phyloP scores from a whole-genome alignment of 2,113 vertebrate species.

The Cebus imitator region DNA sequence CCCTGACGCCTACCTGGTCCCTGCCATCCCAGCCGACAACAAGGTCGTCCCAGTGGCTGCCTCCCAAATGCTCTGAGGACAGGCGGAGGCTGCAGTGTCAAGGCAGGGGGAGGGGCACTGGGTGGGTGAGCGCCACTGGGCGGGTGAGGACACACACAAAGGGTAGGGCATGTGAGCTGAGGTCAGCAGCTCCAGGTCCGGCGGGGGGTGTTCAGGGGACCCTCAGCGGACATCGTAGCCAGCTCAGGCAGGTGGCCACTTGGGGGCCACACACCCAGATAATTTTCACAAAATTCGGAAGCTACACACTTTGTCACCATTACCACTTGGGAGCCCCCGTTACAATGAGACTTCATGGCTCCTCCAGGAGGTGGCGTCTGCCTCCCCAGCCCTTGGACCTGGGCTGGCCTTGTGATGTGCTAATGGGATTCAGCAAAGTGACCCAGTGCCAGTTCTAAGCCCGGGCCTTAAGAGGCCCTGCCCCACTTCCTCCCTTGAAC shows the following conservation, averaged over 20 bases:
- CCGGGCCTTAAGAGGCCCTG: background rate
- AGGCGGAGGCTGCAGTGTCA: slow-evolving; percentile 78
- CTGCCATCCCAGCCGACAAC: slow-evolving; percentile 83
- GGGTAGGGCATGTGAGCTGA: rapidly evolving
- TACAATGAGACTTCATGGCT: background rate
- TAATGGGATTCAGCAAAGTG: background rate
- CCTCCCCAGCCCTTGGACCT: background rate
- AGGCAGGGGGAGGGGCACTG: slow-evolving; percentile 76
- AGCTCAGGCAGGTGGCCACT: background rate
- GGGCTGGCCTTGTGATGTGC: background rate
- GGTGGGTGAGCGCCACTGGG: slow-evolving; percentile 83
- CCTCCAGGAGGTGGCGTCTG: background rate
- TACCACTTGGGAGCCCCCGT: background rate
- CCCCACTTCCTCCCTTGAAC: rapidly evolving
- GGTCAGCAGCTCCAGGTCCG: rapidly evolving
- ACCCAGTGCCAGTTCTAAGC: background rate
- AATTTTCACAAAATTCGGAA: background rate
- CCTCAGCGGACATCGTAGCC: background rate
- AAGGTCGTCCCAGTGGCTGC: slow-evolving; percentile 76
- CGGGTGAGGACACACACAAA: background rate
- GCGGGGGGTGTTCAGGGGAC: background rate
- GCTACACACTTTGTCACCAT: background rate
- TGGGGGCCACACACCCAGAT: rapidly evolving
- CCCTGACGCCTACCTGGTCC: slow-evolving; percentile 64
- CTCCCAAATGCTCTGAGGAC: slow-evolving; percentile 74